These are phyloP conservation scores for Panagrolaimus sp. DNA, from an alignment of 1,140 invertebrate species.

Conservation along the genomic window DNA sequence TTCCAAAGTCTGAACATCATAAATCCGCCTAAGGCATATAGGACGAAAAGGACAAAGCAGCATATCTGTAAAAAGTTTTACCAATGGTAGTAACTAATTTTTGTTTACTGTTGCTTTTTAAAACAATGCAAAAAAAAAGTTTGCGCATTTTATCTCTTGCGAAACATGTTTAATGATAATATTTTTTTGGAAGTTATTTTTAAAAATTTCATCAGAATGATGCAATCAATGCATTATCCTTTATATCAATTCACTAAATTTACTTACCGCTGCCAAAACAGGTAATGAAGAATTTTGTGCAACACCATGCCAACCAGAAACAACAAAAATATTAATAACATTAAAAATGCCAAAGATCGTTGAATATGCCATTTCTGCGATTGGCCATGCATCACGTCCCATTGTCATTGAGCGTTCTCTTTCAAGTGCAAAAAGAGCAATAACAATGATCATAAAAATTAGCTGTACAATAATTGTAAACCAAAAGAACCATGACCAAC, in stretches of 20 bases:
- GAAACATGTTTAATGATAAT: too few species aligned
- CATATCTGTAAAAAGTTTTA: not conserved
- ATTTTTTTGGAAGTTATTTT: too few species aligned
- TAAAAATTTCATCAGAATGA: too few species aligned
- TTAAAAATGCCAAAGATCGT: not conserved
- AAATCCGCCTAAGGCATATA: not conserved
- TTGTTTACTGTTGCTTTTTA: too few species aligned
- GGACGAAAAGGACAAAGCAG: not conserved
- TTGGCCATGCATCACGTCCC: constrained; percentile 1
- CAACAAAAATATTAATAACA: constrained; percentile 1
- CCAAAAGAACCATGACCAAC: not conserved
- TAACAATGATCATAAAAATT: not conserved
- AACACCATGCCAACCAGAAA: not conserved
- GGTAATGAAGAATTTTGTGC: not conserved
- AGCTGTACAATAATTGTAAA: not conserved
- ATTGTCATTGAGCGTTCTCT: not conserved
- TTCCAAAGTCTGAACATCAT: constrained; percentile 6
- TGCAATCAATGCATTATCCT: too few species aligned
- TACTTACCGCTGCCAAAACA: not conserved
- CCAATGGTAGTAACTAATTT: too few species aligned
- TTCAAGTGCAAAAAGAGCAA: not conserved
- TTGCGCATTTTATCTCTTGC: too few species aligned
- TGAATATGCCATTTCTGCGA: constrained; percentile 7
- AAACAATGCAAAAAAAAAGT: not conserved
- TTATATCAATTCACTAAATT: too few species aligned